Conservation (phyloP, 2,797 vertebrate genomes). For the Pseudochaenichthys georgianus region DNA sequence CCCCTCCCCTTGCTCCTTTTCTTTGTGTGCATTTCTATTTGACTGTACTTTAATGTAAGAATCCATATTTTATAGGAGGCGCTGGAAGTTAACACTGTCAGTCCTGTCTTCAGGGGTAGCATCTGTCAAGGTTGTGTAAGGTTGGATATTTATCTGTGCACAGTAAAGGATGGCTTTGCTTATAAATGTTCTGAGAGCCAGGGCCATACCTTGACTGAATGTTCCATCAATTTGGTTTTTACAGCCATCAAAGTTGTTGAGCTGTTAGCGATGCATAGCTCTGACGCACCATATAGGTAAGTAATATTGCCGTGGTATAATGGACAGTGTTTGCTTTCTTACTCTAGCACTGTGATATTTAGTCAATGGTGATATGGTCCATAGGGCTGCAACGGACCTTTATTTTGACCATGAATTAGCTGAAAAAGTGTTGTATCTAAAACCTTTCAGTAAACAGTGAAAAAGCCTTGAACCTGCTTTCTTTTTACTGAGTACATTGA, state of each 20-base stretch:
- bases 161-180: constrained; percentile 51
- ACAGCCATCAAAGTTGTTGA: constrained; percentile 38
- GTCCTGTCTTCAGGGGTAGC: constrained; percentile 48
- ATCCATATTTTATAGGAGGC: constrained; percentile 30
- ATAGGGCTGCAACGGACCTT: neutral
- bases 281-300: constrained; percentile 38
- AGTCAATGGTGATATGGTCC: neutral
- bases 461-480: neutral
- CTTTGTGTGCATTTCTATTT: constrained; percentile 44
- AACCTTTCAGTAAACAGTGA: constrained; percentile 1
- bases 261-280: constrained; percentile 50
- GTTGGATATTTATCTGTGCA: constrained; percentile 26
- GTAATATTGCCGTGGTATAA: constrained; percentile 32
- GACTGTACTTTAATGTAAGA: constrained; percentile 36
- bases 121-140: constrained; percentile 57
- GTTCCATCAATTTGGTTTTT: constrained; percentile 49
- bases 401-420: neutral
- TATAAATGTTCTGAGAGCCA: constrained; percentile 55
- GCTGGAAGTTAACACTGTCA: constrained; percentile 25
- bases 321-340: constrained; percentile 8
- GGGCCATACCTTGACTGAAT: constrained; percentile 44
- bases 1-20: constrained; percentile 39
- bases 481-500: neutral
- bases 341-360: neutral
- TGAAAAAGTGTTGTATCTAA: neutral